These are phyloP conservation scores for Campoplex nolae DNA, from an alignment of 2,888 invertebrate species.

Conservation along the genomic window DNA sequence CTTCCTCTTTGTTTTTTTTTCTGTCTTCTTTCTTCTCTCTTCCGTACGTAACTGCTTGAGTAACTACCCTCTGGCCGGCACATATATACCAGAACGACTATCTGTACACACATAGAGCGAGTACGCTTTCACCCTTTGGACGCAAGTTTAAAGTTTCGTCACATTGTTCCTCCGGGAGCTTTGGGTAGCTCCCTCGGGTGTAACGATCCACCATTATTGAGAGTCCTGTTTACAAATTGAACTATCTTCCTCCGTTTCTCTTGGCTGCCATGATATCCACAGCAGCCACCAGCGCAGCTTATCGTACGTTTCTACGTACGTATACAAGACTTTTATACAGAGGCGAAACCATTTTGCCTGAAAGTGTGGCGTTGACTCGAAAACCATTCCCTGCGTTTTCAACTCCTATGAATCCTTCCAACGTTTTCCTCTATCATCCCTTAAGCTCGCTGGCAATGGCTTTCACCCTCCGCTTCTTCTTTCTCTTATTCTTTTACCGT, in stretches of 20 bases:
- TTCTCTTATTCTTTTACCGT: slow-evolving; percentile 12
- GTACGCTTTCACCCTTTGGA: not conserved
- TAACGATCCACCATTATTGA: slow-evolving; percentile 82
- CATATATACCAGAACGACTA: slow-evolving; percentile 27
- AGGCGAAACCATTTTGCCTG: slow-evolving; percentile 3
- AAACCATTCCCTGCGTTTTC: slow-evolving; percentile 27
- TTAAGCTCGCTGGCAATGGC: slow-evolving; percentile 47
- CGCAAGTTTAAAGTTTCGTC: slow-evolving; percentile 68
- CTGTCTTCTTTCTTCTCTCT: slow-evolving; percentile 39
- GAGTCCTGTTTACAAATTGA: slow-evolving; percentile 83
- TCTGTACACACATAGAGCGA: not conserved
- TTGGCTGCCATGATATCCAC: slow-evolving; percentile 13
- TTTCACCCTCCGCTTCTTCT: slow-evolving; percentile 26
- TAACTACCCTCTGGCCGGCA: slow-evolving; percentile 47
- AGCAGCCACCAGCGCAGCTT: slow-evolving; percentile 67
- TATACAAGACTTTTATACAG: slow-evolving; percentile 26
- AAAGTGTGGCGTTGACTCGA: slow-evolving; percentile 65
- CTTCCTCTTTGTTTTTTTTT: slow-evolving; percentile 9
- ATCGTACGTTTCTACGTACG: slow-evolving; percentile 64
- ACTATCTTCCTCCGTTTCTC: slow-evolving; percentile 64
- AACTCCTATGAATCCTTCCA: slow-evolving; percentile 31
- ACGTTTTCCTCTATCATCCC: slow-evolving; percentile 52
- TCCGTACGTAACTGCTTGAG: slow-evolving; percentile 62
- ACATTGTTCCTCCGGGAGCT: slow-evolving; percentile 64
- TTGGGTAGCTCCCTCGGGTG: slow-evolving; percentile 72